Conservation (phyloP, 2,113 vertebrate species). For the Cyanoramphus novaezelandiae region DNA sequence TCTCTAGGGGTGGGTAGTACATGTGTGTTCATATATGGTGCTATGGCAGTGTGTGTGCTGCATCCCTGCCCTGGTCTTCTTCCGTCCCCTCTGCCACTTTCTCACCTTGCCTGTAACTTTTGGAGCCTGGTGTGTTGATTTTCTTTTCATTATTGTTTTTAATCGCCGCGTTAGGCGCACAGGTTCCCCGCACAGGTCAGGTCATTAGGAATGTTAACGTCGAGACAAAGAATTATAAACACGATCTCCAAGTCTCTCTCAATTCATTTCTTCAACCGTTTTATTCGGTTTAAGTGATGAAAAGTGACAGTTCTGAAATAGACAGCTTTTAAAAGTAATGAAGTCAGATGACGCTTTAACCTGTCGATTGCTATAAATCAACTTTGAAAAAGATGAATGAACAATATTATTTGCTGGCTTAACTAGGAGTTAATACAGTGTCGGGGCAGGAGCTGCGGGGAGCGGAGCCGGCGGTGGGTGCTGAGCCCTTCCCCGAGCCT, state of each 20-base stretch:
- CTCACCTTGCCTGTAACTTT: conserved; percentile 31
- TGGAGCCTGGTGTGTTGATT: background rate
- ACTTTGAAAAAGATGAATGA: conserved; percentile 72
- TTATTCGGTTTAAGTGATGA: conserved; percentile 77
- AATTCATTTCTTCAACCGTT: conserved; percentile 74
- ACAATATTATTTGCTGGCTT: conserved; percentile 66
- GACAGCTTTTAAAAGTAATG: conserved; percentile 81
- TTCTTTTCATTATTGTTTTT: conserved; percentile 38
- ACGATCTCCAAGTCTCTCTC: conserved; percentile 73
- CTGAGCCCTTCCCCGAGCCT: background rate
- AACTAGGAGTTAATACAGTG: conserved; percentile 30
- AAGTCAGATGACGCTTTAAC: conserved; percentile 81
- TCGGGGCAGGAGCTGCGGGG: conserved; percentile 6
- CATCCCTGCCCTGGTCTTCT: background rate
- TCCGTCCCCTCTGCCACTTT: background rate
- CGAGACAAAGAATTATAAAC: conserved; percentile 71
- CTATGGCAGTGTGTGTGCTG: background rate
- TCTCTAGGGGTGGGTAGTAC: background rate
- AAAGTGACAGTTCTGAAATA: conserved; percentile 79
- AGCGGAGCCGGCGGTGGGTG: conserved; percentile 6
- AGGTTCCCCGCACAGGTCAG: conserved; percentile 48
- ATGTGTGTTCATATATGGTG: background rate
- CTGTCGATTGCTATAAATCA: conserved; percentile 79
- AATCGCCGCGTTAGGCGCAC: background rate
- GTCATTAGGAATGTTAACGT: conserved; percentile 66